Evolutionary conservation across 2,797 vertebrate genomes (phyloP).

Genomic region (Myripristis murdjan): DNA sequence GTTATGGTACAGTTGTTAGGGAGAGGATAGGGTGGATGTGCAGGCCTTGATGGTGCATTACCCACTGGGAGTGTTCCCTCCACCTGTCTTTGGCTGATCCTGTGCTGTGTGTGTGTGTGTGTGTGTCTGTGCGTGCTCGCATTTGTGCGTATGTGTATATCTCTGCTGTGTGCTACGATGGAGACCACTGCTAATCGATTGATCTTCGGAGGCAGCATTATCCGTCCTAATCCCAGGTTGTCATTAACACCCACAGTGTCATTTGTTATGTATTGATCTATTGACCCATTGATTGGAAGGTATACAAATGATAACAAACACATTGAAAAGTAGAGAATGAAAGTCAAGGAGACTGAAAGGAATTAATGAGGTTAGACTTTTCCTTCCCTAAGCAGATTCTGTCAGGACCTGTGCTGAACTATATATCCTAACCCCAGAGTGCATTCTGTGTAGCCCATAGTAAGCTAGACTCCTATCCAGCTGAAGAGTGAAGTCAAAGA

Average conservation of each 20-base stretch:
- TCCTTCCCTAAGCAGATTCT: constrained; percentile 48
- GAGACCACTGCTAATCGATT: constrained; percentile 67
- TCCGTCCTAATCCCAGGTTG: constrained; percentile 83
- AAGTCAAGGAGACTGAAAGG: constrained; percentile 65
- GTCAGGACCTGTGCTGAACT: not conserved
- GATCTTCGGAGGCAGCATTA: constrained; percentile 78
- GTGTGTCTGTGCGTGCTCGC: too few relatives aligned
- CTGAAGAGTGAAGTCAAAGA: constrained; percentile 21
- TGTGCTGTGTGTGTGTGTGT: constrained; percentile 1
- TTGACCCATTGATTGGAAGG: constrained; percentile 81
- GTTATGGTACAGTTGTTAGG: constrained; percentile 64
- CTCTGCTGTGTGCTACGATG: constrained; percentile 39
- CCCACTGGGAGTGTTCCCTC: constrained; percentile 41
- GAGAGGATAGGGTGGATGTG: constrained; percentile 38
- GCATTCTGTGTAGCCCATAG: too few relatives aligned
- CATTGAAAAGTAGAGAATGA: constrained; percentile 70
- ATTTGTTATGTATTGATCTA: constrained; percentile 86
- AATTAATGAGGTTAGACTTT: constrained; percentile 73
- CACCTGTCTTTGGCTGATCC: constrained; percentile 55
- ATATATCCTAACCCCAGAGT: constrained; percentile 6
- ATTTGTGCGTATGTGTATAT: constrained; percentile 3
- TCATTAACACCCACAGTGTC: constrained; percentile 83
- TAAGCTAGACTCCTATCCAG: not conserved
- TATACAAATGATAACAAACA: constrained; percentile 84
- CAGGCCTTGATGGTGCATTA: constrained; percentile 30